Conservation (phyloP, 2,888 invertebrate species). For the Molorchus minor region DNA sequence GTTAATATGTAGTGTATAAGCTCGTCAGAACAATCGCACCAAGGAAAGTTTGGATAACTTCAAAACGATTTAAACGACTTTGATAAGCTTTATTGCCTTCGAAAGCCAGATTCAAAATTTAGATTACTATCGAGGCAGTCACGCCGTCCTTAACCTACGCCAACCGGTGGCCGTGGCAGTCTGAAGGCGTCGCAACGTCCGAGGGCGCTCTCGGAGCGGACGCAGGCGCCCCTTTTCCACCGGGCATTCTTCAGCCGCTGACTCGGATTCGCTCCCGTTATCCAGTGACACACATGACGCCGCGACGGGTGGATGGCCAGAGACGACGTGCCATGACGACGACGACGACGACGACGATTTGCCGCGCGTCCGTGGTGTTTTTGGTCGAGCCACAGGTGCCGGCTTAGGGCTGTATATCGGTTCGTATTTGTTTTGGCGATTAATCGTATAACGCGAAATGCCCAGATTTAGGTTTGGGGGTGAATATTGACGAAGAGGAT, state of each 20-base stretch:
- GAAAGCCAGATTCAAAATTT: too few relatives aligned
- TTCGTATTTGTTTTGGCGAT: too few relatives aligned
- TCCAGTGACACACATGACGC: slow-evolving; percentile 47
- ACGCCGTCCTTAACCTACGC: slow-evolving; percentile 16
- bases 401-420: not conserved
- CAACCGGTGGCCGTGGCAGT: slow-evolving; percentile 4
- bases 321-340: slow-evolving; percentile 33
- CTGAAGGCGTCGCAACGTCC: not conserved
- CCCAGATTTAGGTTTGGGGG: too few relatives aligned
- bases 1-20: too few relatives aligned
- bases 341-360: slow-evolving; percentile 1
- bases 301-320: slow-evolving; percentile 39
- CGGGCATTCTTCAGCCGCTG: not conserved
- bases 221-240: slow-evolving; percentile 17
- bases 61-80: too few relatives aligned
- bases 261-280: slow-evolving; percentile 13
- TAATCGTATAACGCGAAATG: too few relatives aligned
- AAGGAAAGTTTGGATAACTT: too few relatives aligned
- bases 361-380: not conserved
- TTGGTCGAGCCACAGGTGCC: slow-evolving; percentile 20
- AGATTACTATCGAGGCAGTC: not conserved
- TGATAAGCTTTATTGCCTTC: too few relatives aligned
- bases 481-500: too few relatives aligned
- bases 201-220: not conserved
- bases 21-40: too few relatives aligned